Conservation (phyloP, 2,888 invertebrate species). For the Beris morrisii region DNA sequence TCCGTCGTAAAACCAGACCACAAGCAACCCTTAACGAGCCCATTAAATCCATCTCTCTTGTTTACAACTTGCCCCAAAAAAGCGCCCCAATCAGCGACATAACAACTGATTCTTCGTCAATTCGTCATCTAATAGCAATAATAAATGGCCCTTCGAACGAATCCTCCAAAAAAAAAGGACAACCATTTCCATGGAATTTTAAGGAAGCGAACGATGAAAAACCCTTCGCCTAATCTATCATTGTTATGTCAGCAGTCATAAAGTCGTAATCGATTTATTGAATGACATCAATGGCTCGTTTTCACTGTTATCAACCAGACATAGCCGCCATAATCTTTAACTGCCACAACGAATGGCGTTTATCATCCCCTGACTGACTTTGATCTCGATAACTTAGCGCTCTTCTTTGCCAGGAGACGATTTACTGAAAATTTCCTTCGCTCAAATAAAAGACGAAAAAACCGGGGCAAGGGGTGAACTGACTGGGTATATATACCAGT, state of each 20-base stretch:
- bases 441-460: neutral
- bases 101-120: too few species aligned
- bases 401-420: neutral
- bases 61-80: too few species aligned
- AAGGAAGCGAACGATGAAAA: neutral
- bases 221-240: constrained; percentile 33
- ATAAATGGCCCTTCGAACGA: too few species aligned
- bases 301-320: constrained; percentile 35
- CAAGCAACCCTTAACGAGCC: too few species aligned
- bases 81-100: too few species aligned
- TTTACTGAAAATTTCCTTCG: neutral
- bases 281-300: constrained; percentile 34
- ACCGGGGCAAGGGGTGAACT: neutral
- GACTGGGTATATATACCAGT: neutral
- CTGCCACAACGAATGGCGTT: constrained; percentile 26
- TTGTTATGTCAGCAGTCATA: constrained; percentile 39
- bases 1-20: too few species aligned
- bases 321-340: constrained; percentile 34
- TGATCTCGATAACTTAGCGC: constrained; percentile 31
- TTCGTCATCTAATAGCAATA: too few species aligned
- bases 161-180: too few species aligned
- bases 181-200: too few species aligned
- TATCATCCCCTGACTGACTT: constrained; percentile 34
- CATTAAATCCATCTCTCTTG: too few species aligned
- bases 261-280: constrained; percentile 39